A percentile compares a stretch with the other conserved stretches of the same genome.
Evolutionary conservation across 1,140 invertebrate genomes (phyloP).

Genomic region (Drosophila mayri): DNA sequence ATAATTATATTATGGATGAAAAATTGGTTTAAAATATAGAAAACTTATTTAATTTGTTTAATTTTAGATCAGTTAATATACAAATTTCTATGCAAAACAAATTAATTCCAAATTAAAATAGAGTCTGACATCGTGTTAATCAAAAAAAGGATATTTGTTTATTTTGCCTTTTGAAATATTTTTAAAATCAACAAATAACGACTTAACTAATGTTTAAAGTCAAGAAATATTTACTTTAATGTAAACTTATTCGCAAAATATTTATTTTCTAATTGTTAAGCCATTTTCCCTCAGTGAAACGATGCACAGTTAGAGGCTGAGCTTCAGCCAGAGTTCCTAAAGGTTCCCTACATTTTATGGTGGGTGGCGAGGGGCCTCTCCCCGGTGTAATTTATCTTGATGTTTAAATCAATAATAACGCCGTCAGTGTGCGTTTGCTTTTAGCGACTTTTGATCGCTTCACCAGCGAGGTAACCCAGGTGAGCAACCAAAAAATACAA

Average conservation of each 20-base stretch:
- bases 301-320: conserved; percentile 3
- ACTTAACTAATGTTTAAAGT: too few species aligned
- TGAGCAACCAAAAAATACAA: conserved; percentile 5
- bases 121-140: too few species aligned
- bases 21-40: too few species aligned
- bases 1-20: background rate
- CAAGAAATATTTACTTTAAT: background rate
- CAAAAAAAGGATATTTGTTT: too few species aligned
- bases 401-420: conserved; percentile 85
- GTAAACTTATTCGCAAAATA: too few species aligned
- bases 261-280: background rate
- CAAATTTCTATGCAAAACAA: too few species aligned
- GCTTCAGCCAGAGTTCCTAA: conserved; percentile 33
- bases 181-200: too few species aligned
- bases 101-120: too few species aligned
- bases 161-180: too few species aligned
- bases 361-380: conserved; percentile 23
- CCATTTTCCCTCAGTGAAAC: background rate
- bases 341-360: conserved; percentile 11
- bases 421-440: conserved; percentile 76
- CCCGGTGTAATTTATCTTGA: conserved; percentile 83
- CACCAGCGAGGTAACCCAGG: conserved; percentile 36
- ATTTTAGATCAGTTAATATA: too few species aligned
- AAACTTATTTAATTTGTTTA: too few species aligned
- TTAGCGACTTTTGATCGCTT: conserved; percentile 66